Evolutionary conservation across 30 jellyfish, hydroid and myxozoan species (phyloP).

Genomic region (Clytia hemisphaerica): DNA sequence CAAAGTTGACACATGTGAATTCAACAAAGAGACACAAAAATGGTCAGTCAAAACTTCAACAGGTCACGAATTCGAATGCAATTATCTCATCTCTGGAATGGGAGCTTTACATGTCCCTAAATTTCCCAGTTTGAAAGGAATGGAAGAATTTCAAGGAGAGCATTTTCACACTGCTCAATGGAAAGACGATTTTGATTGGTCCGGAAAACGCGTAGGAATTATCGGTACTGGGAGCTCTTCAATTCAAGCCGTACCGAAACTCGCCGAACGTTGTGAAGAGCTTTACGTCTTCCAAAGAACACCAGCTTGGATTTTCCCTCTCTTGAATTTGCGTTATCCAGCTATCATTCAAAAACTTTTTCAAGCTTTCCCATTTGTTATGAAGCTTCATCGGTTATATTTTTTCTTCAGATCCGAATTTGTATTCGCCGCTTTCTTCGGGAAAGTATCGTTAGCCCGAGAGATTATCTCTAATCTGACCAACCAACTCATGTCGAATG

Average conservation of each 20-base stretch:
- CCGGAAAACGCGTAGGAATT: background rate
- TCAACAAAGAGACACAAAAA: background rate
- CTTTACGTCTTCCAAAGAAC: constrained; percentile 2
- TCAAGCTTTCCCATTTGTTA: too few relatives aligned
- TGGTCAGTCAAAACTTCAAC: background rate
- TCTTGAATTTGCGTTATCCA: too few relatives aligned
- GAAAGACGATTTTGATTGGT: background rate
- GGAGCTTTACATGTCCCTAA: background rate
- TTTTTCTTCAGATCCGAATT: too few relatives aligned
- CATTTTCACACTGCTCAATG: background rate
- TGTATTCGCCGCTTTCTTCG: background rate
- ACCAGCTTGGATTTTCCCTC: background rate
- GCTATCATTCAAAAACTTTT: too few relatives aligned
- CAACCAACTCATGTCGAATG: background rate
- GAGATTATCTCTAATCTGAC: background rate
- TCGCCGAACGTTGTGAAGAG: background rate
- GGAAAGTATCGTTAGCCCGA: background rate
- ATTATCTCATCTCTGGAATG: background rate
- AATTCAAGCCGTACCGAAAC: background rate
- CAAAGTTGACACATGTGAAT: background rate
- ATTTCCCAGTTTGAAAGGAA: background rate
- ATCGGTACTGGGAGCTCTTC: constrained; percentile 1
- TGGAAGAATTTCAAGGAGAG: background rate
- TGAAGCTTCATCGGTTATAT: too few relatives aligned
- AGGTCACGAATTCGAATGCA: background rate